Evolutionary conservation across 2,797 vertebrate species (phyloP).

Genomic region (Ptychadena robeensis): DNA sequence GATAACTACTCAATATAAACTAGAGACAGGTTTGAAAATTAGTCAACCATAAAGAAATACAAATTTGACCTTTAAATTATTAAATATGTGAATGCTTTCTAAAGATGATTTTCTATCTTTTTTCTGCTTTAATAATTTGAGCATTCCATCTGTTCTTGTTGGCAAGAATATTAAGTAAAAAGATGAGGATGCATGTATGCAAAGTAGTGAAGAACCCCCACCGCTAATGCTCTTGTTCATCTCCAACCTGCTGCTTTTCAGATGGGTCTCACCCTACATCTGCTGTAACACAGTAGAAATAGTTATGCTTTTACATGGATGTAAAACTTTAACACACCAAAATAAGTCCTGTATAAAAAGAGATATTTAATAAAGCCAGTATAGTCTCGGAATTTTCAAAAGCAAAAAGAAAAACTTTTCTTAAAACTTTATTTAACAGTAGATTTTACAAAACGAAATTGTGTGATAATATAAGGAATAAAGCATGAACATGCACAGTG

Average conservation of each 20-base stretch:
- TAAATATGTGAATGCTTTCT: constrained; percentile 60
- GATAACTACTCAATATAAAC: constrained; percentile 45
- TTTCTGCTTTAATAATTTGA: constrained; percentile 54
- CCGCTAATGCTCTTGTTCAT: constrained; percentile 44
- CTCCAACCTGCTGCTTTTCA: constrained; percentile 56
- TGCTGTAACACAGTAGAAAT: constrained; percentile 52
- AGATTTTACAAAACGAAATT: not conserved
- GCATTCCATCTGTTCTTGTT: constrained; percentile 60
- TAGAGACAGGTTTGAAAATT: constrained; percentile 48
- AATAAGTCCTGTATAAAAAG: constrained; percentile 9
- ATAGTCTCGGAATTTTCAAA: no score
- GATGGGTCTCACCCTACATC: constrained; percentile 58
- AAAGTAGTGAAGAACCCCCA: constrained; percentile 52
- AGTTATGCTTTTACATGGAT: constrained; percentile 16
- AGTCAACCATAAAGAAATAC: constrained; percentile 54
- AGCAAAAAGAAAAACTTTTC: no score
- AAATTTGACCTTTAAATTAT: constrained; percentile 62
- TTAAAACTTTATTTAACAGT: not conserved
- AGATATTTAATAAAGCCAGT: not conserved
- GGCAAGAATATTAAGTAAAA: constrained; percentile 53
- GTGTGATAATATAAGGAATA: no score
- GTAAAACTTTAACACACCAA: constrained; percentile 30
- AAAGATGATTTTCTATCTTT: constrained; percentile 59
- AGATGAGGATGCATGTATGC: constrained; percentile 41
- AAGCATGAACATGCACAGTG: no score